phyloP scores from a whole-genome alignment of 2,888 invertebrate genomes.

The Neoitamus cyanurus region DNA sequence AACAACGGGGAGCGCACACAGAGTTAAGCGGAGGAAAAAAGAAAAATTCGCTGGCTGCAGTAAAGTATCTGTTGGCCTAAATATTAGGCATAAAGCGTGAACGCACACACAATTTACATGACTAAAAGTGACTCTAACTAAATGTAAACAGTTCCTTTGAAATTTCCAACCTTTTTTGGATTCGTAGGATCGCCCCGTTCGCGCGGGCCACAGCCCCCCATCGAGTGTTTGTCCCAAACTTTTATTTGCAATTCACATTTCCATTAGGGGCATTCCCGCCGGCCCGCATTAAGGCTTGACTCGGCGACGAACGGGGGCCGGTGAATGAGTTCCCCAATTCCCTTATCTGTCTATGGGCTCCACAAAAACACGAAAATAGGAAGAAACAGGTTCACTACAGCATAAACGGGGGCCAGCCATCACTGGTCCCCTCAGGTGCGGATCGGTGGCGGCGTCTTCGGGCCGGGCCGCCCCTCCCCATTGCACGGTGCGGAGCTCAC shows the following conservation, averaged over 20 bases:
- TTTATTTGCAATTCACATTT: constrained; percentile 38
- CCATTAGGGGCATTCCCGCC: constrained; percentile 30
- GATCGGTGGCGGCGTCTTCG: neutral
- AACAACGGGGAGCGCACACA: neutral
- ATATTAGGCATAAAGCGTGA: constrained; percentile 27
- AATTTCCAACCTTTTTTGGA: constrained; percentile 18
- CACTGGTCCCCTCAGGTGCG: neutral
- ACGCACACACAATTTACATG: neutral
- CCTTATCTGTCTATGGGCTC: neutral
- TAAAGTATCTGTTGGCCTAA: constrained; percentile 13
- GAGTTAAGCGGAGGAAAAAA: neutral
- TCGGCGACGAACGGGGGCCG: neutral
- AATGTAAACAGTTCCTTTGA: constrained; percentile 2
- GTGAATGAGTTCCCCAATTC: neutral
- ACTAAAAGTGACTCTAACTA: neutral
- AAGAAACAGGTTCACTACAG: neutral
- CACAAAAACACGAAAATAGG: neutral
- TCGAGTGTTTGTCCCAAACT: neutral
- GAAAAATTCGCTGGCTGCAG: neutral
- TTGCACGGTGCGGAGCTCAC: neutral
- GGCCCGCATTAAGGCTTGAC: neutral
- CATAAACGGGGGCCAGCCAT: neutral
- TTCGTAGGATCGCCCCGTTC: neutral
- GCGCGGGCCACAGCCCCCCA: neutral
- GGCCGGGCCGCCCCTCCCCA: neutral